Conservation (phyloP, 1,140 invertebrate species). For the Anastrepha obliqua region DNA sequence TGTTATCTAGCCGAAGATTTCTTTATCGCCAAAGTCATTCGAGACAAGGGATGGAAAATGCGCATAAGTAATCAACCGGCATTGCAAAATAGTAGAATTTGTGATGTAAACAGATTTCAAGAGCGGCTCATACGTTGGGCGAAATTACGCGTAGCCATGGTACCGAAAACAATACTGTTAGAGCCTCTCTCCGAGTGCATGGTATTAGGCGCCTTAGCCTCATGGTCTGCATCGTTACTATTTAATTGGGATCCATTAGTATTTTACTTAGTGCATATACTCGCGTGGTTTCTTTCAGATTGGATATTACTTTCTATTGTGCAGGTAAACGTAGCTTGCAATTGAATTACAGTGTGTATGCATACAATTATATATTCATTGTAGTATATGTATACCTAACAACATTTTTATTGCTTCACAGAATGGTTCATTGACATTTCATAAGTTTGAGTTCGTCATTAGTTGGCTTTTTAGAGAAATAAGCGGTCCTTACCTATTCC, state of each 20-base stretch:
- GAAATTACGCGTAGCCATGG: constrained; percentile 95
- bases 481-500: constrained; percentile 90
- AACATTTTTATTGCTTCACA: not conserved
- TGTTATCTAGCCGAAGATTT: constrained; percentile 98
- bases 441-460: constrained; percentile 94
- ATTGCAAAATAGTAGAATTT: constrained; percentile 92
- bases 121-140: constrained; percentile 93
- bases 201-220: constrained; percentile 89
- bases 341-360: too few relatives aligned
- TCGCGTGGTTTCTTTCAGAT: too few relatives aligned
- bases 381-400: not conserved
- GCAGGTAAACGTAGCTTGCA: too few relatives aligned
- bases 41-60: constrained; percentile 87
- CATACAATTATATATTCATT: not conserved
- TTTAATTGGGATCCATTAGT: constrained; percentile 87
- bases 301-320: too few relatives aligned
- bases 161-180: constrained; percentile 92
- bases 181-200: constrained; percentile 98
- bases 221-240: constrained; percentile 88
- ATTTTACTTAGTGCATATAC: constrained; percentile 80
- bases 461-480: constrained; percentile 97
- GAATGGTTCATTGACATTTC: constrained; percentile 82
- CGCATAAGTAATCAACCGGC: constrained; percentile 91
- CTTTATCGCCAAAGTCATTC: constrained; percentile 95
- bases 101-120: constrained; percentile 90